Conservation (phyloP, 2,888 invertebrate species). For the Aleiodes leptofemur region DNA sequence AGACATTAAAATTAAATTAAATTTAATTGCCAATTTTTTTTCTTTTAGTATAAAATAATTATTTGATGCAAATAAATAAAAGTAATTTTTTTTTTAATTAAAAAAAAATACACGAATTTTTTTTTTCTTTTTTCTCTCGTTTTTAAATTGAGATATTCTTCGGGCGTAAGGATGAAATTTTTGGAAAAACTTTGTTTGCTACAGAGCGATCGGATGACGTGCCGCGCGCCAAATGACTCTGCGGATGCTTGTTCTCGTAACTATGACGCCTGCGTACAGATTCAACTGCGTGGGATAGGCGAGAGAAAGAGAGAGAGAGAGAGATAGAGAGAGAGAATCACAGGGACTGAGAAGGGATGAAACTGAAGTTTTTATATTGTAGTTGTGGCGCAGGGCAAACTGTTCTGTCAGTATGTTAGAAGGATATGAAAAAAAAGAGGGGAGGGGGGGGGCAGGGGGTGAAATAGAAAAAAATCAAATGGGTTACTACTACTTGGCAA, state of each 20-base stretch:
- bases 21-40: neutral
- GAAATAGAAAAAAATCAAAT: too few species aligned
- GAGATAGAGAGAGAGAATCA: too few species aligned
- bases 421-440: constrained; percentile 1
- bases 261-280: constrained; percentile 53
- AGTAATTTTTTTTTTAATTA: too few species aligned
- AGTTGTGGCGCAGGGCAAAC: constrained; percentile 35
- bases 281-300: constrained; percentile 50
- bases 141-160: neutral
- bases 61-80: neutral
- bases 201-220: constrained; percentile 44
- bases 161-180: neutral
- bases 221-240: constrained; percentile 59
- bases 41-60: neutral
- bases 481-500: constrained; percentile 23
- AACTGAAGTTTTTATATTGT: constrained; percentile 13
- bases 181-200: neutral
- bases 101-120: neutral
- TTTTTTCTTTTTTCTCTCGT: neutral
- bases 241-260: constrained; percentile 56
- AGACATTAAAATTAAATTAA: neutral
- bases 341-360: neutral
- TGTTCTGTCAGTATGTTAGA: constrained; percentile 32
- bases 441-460: too few species aligned
- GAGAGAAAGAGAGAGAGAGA: too few species aligned